Conservation (phyloP, 2,113 vertebrate genomes). For the Ageneiosus marmoratus region DNA sequence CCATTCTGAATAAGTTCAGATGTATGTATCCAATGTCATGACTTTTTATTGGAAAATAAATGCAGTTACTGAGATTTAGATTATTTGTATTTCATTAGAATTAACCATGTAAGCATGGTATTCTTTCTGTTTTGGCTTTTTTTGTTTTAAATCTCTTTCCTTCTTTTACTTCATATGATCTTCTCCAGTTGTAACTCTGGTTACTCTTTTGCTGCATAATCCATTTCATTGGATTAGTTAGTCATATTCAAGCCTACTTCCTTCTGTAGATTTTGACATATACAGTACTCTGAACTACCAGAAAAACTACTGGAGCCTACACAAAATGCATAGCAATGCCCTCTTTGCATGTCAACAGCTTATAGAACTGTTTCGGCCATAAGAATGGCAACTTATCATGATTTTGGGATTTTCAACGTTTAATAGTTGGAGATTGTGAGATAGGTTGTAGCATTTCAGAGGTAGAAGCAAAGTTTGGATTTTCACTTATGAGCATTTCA, state of each 20-base stretch:
- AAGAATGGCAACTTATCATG: no score
- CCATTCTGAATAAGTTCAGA: not conserved
- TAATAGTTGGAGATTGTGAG: no score
- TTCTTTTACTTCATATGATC: not conserved
- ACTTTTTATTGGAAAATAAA: slow-evolving; percentile 38
- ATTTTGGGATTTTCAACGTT: no score
- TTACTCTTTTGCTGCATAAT: not conserved
- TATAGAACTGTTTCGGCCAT: no score
- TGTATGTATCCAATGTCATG: slow-evolving; percentile 12
- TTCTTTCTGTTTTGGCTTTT: not conserved
- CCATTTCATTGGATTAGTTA: not conserved
- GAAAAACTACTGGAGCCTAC: no score
- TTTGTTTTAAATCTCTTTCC: not conserved
- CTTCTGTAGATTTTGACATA: not conserved
- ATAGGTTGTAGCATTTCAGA: no score
- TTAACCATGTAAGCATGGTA: not conserved
- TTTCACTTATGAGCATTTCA: no score
- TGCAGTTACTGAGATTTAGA: not conserved
- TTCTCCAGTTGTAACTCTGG: not conserved
- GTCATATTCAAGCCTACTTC: not conserved
- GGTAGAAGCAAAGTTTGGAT: no score
- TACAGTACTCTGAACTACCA: no score
- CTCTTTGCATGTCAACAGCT: no score
- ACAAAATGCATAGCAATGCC: no score
- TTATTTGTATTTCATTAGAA: not conserved